phyloP scores from a whole-genome alignment of 2,888 invertebrate species.

The Allacma fusca region DNA sequence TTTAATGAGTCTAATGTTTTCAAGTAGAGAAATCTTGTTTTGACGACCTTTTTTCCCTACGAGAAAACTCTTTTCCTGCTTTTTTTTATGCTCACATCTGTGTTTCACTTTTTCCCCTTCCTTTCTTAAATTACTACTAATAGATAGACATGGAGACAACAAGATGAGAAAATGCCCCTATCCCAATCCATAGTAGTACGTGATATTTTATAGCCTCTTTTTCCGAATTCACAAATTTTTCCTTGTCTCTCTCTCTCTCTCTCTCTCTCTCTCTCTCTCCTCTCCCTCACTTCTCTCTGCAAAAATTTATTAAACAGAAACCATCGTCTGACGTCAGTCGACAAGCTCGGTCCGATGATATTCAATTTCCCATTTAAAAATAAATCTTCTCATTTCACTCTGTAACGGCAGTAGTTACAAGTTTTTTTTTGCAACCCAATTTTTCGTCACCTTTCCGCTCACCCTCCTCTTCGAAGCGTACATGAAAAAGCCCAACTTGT shows the following conservation, averaged over 20 bases:
- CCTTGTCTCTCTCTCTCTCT: too few relatives aligned
- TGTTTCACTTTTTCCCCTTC: conserved; percentile 24
- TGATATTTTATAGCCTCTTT: too few relatives aligned
- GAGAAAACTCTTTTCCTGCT: conserved; percentile 28
- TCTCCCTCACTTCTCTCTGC: not conserved
- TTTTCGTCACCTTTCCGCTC: too few relatives aligned
- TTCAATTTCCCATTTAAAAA: conserved; percentile 8
- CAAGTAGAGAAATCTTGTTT: conserved; percentile 27
- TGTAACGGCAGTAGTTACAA: too few relatives aligned
- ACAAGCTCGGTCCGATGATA: not conserved
- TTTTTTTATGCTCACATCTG: conserved; percentile 22
- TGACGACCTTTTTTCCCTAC: conserved; percentile 26
- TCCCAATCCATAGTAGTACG: not conserved
- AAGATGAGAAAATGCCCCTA: conserved; percentile 12
- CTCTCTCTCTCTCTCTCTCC: not conserved
- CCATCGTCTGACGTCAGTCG: not conserved
- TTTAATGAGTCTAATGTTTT: conserved; percentile 28
- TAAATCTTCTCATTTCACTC: not conserved
- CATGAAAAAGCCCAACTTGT: too few relatives aligned
- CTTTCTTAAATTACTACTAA: conserved; percentile 20
- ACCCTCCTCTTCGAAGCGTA: too few relatives aligned
- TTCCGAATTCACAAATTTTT: too few relatives aligned
- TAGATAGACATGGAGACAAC: conserved; percentile 8
- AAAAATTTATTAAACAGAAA: not conserved
- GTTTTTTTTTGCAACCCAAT: too few relatives aligned